Evolutionary conservation across 2,113 vertebrate species (phyloP).

Genomic region (Ictalurus punctatus): DNA sequence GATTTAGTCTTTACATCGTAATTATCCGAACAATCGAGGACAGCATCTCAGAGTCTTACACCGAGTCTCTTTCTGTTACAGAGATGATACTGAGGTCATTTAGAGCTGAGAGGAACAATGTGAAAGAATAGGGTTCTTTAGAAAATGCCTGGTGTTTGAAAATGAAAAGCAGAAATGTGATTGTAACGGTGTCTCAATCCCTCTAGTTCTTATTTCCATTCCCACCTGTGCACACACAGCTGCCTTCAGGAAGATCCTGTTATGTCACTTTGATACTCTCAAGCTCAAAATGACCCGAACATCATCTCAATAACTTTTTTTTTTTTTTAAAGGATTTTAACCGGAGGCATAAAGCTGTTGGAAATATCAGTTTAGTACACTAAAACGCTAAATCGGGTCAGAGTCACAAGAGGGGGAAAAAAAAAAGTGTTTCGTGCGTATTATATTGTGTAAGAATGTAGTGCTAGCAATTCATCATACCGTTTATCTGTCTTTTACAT

Average conservation of each 20-base stretch:
- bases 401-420: neutral
- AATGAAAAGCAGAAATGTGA: neutral
- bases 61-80: neutral
- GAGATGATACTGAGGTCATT: neutral
- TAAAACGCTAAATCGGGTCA: neutral
- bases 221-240: neutral
- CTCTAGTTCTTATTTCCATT: conserved; percentile 10
- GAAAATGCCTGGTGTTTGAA: conserved; percentile 4
- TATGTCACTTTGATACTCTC: conserved; percentile 21
- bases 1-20: neutral
- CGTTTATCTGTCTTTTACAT: neutral
- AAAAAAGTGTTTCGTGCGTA: neutral
- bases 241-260: conserved; percentile 2
- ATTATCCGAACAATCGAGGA: neutral
- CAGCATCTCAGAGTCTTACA: neutral
- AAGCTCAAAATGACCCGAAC: conserved; percentile 17
- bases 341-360: neutral
- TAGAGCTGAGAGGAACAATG: neutral
- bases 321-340: neutral
- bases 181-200: neutral
- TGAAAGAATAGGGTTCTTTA: neutral
- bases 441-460: neutral
- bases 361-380: neutral
- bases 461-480: neutral
- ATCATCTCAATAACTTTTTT: neutral